Percentiles rank a stretch among this genome's conserved stretches.
phyloP scores from a whole-genome alignment of 2,797 vertebrate species.

The Pangasius larnaudii region DNA sequence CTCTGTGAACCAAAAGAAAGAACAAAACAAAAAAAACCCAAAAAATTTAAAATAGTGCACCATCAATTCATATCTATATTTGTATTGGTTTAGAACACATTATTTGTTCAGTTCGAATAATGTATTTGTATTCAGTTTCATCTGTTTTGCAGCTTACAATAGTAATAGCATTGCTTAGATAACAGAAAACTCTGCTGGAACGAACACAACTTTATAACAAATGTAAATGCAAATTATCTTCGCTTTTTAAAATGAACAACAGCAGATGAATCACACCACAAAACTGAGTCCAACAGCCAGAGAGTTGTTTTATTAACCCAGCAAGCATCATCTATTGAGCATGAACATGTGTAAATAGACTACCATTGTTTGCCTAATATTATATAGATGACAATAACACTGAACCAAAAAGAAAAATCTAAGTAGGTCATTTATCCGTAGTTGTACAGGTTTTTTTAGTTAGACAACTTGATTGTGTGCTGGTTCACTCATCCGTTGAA shows the following conservation, averaged over 20 bases:
- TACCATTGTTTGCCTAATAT: background rate
- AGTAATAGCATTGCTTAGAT: background rate
- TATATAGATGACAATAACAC: background rate
- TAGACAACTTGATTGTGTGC: background rate
- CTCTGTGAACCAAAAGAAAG: background rate
- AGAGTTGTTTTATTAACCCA: background rate
- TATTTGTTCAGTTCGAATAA: background rate
- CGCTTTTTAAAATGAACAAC: background rate
- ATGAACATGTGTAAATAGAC: background rate
- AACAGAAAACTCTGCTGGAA: background rate
- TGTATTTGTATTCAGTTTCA: background rate
- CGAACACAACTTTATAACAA: background rate
- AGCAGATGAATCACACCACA: background rate
- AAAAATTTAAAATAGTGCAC: background rate
- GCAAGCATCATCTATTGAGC: background rate
- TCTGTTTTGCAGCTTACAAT: background rate
- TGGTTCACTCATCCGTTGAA: slow-evolving; percentile 11
- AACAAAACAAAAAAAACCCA: background rate
- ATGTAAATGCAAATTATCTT: background rate
- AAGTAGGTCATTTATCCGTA: background rate
- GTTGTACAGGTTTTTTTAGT: background rate
- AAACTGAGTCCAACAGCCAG: background rate
- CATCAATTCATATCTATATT: background rate
- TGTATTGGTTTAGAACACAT: background rate
- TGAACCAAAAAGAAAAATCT: background rate